phyloP scores from a whole-genome alignment of 2,797 vertebrate genomes.

The Onychomys arenicola region DNA sequence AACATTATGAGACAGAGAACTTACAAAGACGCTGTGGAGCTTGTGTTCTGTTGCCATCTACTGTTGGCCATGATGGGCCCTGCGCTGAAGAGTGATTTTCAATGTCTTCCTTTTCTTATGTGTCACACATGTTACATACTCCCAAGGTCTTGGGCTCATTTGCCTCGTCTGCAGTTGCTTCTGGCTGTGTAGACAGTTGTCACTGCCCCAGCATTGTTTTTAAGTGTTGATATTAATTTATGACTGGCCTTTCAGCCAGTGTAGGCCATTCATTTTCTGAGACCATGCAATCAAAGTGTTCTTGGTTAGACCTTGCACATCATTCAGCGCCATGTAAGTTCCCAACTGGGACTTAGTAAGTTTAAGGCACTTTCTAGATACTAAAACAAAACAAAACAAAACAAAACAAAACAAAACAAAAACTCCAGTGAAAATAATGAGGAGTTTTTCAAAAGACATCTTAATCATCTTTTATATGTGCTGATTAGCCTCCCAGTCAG shows the following conservation, averaged over 20 bases:
- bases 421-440: conserved; percentile 66
- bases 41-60: neutral
- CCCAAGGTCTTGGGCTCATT: neutral
- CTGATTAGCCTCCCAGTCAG: neutral
- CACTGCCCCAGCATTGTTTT: neutral
- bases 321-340: neutral
- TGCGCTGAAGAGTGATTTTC: neutral
- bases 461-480: conserved; percentile 35
- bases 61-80: too few relatives aligned
- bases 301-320: conserved; percentile 46
- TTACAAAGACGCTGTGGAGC: too few relatives aligned
- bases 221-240: conserved; percentile 43
- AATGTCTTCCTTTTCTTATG: neutral
- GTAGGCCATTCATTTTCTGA: neutral
- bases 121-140: neutral
- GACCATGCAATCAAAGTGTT: neutral
- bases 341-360: conserved; percentile 46
- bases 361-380: conserved; percentile 53
- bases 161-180: neutral
- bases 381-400: neutral
- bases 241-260: neutral
- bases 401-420: neutral
- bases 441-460: neutral
- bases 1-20: neutral
- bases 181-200: neutral